Evolutionary conservation across 2,113 vertebrate species (phyloP), one percentile per base, ranked within the genome.

Genomic region (Pelmatolapia mariae): DNA sequence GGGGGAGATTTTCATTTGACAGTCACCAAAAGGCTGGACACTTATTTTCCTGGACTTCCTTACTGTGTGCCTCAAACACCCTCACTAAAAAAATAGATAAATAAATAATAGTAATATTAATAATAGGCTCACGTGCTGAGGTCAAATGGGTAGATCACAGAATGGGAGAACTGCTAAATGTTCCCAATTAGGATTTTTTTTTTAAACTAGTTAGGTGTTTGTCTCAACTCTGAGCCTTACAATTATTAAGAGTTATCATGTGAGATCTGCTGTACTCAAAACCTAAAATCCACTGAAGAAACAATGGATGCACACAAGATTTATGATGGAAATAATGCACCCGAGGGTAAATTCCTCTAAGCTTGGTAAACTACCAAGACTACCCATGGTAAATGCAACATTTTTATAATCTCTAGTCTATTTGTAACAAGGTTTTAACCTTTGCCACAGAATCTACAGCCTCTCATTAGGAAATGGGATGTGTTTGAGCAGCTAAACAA

Each of bases 1-100:
- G 76, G 79, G 76, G 84, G 56, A 79, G 13, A 86, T 83, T 90
- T 90, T 80, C n/a, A 85, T 83, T 76, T 82, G 76, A 86, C 63
- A 87, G 81, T 63, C 66, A 73, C 56, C 45, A 31, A 50, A 85
- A 82, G 59, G 47, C 59, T 45, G 5, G 73, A 40, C 73, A 43
- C 47, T 8, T 47, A 8, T 78, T 83, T 78, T 84, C 38, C 87
- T 87, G n/a, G 12, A 82, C 80, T 90, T 80, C 89, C 38, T 86
- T 79, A 80, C 33, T 56, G 40, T 24, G 40, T 80, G 33, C 3
- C 47, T 91, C 50, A 53, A 82, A 71, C 53, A 61, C 8, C 3
- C 33, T 40, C 63, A 33, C 82, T 81, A 47, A 43, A 87, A n/a
- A 50, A 89, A 10, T 36, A 11, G 59, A 33, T 81, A 76, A 29